Conservation (phyloP, 2,888 invertebrate species). For the Dioctria rufipes region DNA sequence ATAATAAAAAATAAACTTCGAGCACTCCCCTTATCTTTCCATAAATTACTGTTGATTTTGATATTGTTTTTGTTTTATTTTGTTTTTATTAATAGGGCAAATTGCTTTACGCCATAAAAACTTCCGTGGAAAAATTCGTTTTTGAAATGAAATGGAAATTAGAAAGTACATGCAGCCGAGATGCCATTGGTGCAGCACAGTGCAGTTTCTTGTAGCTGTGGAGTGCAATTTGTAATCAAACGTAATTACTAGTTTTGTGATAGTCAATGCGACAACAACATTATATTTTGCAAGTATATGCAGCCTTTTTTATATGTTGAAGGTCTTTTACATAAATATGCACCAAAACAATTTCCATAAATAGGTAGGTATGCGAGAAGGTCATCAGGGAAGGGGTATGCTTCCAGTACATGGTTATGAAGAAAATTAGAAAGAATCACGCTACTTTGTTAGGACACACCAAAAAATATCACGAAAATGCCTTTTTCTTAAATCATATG, state of each 20-base stretch:
- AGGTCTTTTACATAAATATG: no score
- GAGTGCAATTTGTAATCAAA: slow-evolving; percentile 27
- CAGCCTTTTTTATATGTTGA: no score
- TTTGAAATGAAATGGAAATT: neutral
- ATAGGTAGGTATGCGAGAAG: no score
- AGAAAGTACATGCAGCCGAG: slow-evolving; percentile 9
- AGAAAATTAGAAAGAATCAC: no score
- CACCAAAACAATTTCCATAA: no score
- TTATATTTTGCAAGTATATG: neutral
- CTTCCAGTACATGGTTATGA: no score
- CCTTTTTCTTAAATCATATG: no score
- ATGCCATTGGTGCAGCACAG: neutral
- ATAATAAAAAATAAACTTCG: neutral
- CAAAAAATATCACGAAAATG: no score
- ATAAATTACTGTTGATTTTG: slow-evolving; percentile 12
- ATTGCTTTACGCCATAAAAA: neutral
- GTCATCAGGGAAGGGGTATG: no score
- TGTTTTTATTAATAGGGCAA: neutral
- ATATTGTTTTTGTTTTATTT: neutral
- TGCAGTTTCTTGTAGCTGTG: neutral
- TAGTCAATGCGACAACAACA: slow-evolving; percentile 7
- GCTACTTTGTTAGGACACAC: no score
- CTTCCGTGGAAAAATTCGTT: no score
- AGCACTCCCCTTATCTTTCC: slow-evolving; percentile 4
- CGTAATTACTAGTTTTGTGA: slow-evolving; percentile 34